Evolutionary conservation across 2,797 vertebrate species (phyloP), one percentile per base, ranked within the genome.

Genomic region (Crocodylus rhombifer): DNA sequence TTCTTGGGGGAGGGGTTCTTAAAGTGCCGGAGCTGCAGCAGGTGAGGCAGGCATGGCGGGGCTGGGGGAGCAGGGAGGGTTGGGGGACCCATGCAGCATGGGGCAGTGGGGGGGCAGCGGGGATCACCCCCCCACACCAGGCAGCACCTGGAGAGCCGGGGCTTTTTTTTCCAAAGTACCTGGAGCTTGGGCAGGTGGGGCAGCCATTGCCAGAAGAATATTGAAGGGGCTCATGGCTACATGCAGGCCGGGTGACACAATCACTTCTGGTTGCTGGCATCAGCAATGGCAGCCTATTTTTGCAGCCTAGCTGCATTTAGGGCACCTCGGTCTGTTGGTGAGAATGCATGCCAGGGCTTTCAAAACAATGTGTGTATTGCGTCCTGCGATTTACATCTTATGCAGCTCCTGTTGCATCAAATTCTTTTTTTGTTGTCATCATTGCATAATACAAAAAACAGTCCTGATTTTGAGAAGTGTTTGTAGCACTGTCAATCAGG

Each of bases 341-440:
- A 82, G 30, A 91, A 55, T 77, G 75, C 75, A 87, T 55, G 93
- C 4, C 0, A 0, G 86, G 64, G 89, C 88, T 83, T 87, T 69
- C 94, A 33, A 2, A 33, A 20, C 8, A n/a, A 21, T 33, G 30
- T 33, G 18, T 69, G 65, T n/a, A 69, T 15, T 69, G 73, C 1
- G 1, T 0, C 0, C 2, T 36, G 65, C 60, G 69, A 7, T 36
- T 82, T 20, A 12, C 5, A 51, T 36, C 18, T 20, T 69, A 12
- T 33, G 30, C 30, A 13, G 33, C 18, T 5, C 5, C 5, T 30
- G 6, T 69, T 30, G 33, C 18, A 69, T 17, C 65, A n/a, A 69
- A 18, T 67, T 67, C 33, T 51, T 9, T 51, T 51, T 51, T 11
- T 51, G 42, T 51, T 51, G 10, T 51, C 42, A 33, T 64, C 21